A percentile compares a stretch with the other conserved stretches of the same genome.
Conservation (phyloP, 2,113 vertebrate species). For the Melozone crissalis region DNA sequence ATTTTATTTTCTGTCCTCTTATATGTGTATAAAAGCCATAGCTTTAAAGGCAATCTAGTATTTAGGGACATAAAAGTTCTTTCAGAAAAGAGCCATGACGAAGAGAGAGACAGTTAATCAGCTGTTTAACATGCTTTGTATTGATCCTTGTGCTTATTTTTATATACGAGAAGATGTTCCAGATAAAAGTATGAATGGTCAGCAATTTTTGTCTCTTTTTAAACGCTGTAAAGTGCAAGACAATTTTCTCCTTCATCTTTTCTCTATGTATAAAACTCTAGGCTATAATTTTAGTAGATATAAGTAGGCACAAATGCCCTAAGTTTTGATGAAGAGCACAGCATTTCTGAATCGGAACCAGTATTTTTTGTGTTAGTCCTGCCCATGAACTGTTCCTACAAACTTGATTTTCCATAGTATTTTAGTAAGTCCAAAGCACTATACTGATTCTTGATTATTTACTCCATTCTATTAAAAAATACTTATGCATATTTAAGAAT, state of each 20-base stretch:
- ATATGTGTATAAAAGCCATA: rapidly evolving
- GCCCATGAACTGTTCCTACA: not conserved
- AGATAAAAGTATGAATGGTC: not conserved
- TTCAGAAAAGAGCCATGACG: not conserved
- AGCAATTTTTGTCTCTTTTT: not conserved
- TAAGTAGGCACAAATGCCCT: not conserved
- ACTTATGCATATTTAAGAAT: not conserved
- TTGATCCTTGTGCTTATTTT: not conserved
- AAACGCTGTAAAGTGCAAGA: not conserved
- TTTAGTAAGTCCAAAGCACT: not conserved
- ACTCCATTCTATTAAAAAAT: not conserved
- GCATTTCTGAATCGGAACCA: not conserved
- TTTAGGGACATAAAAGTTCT: not conserved
- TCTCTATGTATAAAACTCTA: not conserved
- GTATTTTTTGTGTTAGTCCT: not conserved
- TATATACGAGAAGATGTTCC: rapidly evolving
- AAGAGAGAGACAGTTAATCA: not conserved
- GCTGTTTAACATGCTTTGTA: not conserved
- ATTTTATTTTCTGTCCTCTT: not conserved
- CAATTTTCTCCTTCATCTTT: not conserved
- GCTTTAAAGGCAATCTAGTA: not conserved
- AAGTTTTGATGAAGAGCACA: not conserved
- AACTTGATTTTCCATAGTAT: not conserved
- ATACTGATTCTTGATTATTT: not conserved
- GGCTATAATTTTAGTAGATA: not conserved